These are phyloP conservation scores for Lophius piscatorius DNA, from an alignment of 2,113 vertebrate species.

Conservation along the genomic window DNA sequence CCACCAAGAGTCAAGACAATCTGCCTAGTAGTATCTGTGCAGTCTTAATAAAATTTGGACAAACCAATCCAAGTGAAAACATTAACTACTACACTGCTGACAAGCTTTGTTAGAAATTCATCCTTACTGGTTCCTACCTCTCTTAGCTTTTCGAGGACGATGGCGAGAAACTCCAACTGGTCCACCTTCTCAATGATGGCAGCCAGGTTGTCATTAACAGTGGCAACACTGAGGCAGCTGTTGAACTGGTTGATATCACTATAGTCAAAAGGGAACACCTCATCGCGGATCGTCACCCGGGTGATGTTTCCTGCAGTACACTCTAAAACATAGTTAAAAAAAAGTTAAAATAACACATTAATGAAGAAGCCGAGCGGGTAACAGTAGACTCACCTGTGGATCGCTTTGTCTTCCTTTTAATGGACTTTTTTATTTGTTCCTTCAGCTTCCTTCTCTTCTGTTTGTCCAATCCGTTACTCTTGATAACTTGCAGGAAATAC, in stretches of 20 bases:
- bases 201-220: constrained; percentile 67
- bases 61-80: no score
- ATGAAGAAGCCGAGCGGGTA: not conserved
- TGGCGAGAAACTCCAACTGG: constrained; percentile 39
- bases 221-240: constrained; percentile 62
- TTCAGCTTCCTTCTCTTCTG: constrained; percentile 9
- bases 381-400: constrained; percentile 44
- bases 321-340: constrained; percentile 17
- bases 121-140: constrained; percentile 58
- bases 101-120: not conserved
- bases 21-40: no score
- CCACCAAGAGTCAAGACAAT: no score
- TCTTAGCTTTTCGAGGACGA: constrained; percentile 74
- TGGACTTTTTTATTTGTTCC: constrained; percentile 17
- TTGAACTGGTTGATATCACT: constrained; percentile 65
- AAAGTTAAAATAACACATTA: not conserved
- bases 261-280: constrained; percentile 72
- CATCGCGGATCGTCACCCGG: constrained; percentile 52
- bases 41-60: no score
- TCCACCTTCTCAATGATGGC: constrained; percentile 55
- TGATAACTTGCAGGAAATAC: constrained; percentile 39
- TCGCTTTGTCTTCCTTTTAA: constrained; percentile 9
- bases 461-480: rapidly evolving
- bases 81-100: no score
- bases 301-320: constrained; percentile 69